Percentiles rank a stretch among this genome's conserved stretches.
phyloP scores from a whole-genome alignment of 2,113 vertebrate species.

The Anarhynchus alexandrinus region DNA sequence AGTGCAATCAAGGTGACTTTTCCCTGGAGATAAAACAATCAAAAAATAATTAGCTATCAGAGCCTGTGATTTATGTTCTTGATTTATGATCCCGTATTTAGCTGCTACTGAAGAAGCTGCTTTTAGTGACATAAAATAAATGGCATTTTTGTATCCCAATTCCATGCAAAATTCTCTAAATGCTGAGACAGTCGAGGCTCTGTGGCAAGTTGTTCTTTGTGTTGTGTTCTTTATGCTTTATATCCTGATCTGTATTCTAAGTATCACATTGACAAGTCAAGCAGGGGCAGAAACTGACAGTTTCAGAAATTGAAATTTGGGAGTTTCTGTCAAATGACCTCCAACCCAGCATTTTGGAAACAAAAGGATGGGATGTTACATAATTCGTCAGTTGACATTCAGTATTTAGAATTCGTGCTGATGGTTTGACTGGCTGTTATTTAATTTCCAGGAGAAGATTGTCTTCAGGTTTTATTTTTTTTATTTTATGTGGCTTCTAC shows the following conservation, averaged over 20 bases:
- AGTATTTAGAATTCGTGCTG: not conserved
- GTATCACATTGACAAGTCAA: not conserved
- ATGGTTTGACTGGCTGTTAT: not conserved
- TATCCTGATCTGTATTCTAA: not conserved
- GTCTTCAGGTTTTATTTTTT: not conserved
- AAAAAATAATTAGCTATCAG: not conserved
- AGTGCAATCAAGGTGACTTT: not conserved
- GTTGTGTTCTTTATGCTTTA: not conserved
- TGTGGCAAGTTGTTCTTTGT: not conserved
- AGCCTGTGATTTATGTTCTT: not conserved
- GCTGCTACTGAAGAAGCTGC: not conserved
- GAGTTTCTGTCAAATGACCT: not conserved
- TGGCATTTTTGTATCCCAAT: not conserved
- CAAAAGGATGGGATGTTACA: not conserved
- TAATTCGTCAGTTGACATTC: not conserved
- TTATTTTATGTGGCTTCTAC: not conserved
- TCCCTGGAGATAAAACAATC: not conserved
- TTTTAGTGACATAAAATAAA: not conserved
- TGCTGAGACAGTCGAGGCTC: not conserved
- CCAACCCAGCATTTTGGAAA: not conserved
- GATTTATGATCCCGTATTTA: not conserved
- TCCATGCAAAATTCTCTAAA: not conserved
- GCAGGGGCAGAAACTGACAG: not conserved
- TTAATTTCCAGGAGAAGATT: not conserved
- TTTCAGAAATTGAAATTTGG: not conserved